A percentile compares a stretch with the other conserved stretches of the same genome.
phyloP scores from a whole-genome alignment of 2,797 vertebrate species.

The Allobates femoralis region DNA sequence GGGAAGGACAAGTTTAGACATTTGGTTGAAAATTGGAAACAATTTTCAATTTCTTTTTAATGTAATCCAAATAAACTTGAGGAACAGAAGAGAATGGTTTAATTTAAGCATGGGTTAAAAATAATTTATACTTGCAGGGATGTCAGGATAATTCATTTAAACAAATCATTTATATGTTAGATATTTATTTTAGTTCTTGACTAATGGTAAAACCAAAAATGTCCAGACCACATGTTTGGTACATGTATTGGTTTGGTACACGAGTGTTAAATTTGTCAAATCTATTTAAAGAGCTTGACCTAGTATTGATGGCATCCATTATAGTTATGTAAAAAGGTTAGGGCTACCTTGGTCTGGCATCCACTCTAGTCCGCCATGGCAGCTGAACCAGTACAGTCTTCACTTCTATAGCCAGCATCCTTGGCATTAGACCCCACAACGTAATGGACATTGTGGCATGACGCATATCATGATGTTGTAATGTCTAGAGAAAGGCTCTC shows the following conservation, averaged over 20 bases:
- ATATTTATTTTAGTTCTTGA: neutral
- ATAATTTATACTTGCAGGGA: neutral
- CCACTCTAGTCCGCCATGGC: too few relatives aligned
- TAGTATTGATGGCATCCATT: neutral
- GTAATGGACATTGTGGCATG: too few relatives aligned
- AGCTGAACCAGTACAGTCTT: too few relatives aligned
- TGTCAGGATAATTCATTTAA: neutral
- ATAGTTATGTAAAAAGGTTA: too few relatives aligned
- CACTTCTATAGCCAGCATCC: too few relatives aligned
- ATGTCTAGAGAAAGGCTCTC: too few relatives aligned
- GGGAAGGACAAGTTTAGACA: neutral
- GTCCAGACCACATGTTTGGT: neutral
- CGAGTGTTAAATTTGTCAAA: neutral
- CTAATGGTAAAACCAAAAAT: neutral
- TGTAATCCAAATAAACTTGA: neutral
- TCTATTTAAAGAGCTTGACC: neutral
- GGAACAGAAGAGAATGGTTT: neutral
- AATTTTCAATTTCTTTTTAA: neutral
- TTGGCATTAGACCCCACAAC: too few relatives aligned
- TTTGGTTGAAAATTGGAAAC: neutral
- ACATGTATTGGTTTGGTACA: neutral
- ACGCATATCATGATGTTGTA: too few relatives aligned
- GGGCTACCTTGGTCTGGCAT: too few relatives aligned
- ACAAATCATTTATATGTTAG: neutral
- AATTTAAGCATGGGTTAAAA: neutral